Percentiles rank a stretch among this genome's conserved stretches.
These are phyloP conservation scores for Chiloscyllium plagiosum DNA, from an alignment of 2,113 vertebrate species.

Conservation along the genomic window DNA sequence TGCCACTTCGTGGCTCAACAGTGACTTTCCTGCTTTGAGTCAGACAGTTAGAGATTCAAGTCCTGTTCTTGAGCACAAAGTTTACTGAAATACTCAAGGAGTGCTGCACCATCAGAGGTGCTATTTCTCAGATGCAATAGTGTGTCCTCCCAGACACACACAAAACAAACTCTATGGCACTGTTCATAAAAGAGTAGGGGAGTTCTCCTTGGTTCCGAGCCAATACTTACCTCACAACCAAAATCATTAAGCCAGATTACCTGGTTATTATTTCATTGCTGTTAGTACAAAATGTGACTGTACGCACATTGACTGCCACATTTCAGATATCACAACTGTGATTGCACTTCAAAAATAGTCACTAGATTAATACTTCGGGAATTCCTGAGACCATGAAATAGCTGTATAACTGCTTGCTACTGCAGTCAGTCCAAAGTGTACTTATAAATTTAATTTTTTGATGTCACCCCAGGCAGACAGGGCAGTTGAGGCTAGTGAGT, in stretches of 20 bases:
- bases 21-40: not conserved
- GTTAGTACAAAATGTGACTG: not conserved
- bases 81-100: not conserved
- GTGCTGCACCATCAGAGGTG: not conserved
- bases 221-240: not conserved
- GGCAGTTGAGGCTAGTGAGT: not conserved
- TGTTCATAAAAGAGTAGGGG: not conserved
- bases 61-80: not conserved
- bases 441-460: not conserved
- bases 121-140: not conserved
- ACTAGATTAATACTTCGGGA: not conserved
- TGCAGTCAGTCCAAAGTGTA: not conserved
- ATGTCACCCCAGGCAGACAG: not conserved
- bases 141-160: not conserved
- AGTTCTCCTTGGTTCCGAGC: not conserved
- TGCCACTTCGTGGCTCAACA: not conserved
- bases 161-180: not conserved
- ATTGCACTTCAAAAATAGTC: not conserved
- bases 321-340: not conserved
- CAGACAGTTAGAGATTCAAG: not conserved
- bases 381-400: not conserved
- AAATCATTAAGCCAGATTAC: not conserved
- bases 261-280: not conserved
- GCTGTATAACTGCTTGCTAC: not conserved
- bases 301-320: not conserved